Base-by-base conservation (phyloP, 2,888 invertebrate genomes). In the Elegia similella region DNA sequence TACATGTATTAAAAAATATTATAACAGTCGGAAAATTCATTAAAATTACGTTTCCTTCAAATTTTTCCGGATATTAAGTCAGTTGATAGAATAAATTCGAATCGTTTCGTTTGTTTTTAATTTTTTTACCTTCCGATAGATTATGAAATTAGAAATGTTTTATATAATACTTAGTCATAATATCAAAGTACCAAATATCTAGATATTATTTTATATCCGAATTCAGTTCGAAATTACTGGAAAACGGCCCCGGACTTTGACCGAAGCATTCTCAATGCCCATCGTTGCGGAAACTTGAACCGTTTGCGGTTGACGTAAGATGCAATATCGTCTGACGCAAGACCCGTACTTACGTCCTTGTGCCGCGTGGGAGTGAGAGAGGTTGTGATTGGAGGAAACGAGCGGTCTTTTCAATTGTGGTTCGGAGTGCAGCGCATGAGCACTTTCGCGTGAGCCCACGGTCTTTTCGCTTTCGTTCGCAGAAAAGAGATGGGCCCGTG, bases 341-440 rank as follows among this genome's bases (percentile, higher is more conserved):
- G 57, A 23, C 55, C 58, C 62, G 67, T 61, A 69, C 68, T 78
- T 87, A 75, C 80, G 86, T 80, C 88, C 84, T 88, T 89, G 85
- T 70, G 57, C 59, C 30, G 69, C 67, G 80, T 82, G 82, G 81
- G 83, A 77, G 82, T 68, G 70, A 56, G 67, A 65, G 64, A 67
- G 65, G 63, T 68, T 70, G 69, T 76, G 81, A 87, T 86, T 86
- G 88, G 88, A 60, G 44, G 58, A 68, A 65, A 57, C 55, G 70
- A 82, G 87, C 86, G 89, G 77, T 84, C 80, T 69, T 83, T 88
- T 91, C 89, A 88, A 91, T 86, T 81, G 82, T 73, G 64, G 69
- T 66, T 69, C 73, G 67, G 78, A 73, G 67, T 72, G 73, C 82
- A 75, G 72, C 81, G 81, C 80, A 78, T 63, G 82, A 85, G 84